Conservation (phyloP, 2,888 invertebrate species). For the Troides aeacus region DNA sequence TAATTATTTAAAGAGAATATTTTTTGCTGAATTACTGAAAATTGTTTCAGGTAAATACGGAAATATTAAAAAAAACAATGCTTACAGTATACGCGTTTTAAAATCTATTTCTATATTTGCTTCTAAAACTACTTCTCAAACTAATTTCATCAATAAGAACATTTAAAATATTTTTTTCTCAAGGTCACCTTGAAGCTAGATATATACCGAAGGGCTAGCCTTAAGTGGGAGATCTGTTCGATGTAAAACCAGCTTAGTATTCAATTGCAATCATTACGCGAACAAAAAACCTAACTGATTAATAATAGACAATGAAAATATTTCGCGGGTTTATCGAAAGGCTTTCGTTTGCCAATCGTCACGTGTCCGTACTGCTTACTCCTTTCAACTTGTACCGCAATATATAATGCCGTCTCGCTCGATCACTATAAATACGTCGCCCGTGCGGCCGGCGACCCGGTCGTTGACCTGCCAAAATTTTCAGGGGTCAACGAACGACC, state of each 20-base stretch:
- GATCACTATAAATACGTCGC: slow-evolving; percentile 47
- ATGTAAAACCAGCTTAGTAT: background rate
- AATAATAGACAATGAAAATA: slow-evolving; percentile 42
- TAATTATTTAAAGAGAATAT: too few species aligned
- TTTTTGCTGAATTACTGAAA: too few species aligned
- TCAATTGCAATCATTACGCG: background rate
- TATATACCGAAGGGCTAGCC: background rate
- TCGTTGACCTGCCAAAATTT: slow-evolving; percentile 65
- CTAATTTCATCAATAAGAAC: too few species aligned
- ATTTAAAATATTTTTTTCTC: background rate
- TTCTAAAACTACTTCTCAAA: too few species aligned
- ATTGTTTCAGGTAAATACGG: too few species aligned
- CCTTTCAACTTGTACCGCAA: slow-evolving; percentile 9
- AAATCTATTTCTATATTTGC: too few species aligned
- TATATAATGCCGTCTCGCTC: slow-evolving; percentile 34
- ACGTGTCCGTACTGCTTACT: slow-evolving; percentile 38
- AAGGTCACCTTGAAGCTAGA: background rate
- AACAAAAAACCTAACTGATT: slow-evolving; percentile 35
- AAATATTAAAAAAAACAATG: too few species aligned
- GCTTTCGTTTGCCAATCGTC: slow-evolving; percentile 40
- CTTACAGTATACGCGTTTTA: too few species aligned
- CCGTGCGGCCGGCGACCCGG: slow-evolving; percentile 58
- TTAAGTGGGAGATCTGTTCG: background rate
- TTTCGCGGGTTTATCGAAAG: slow-evolving; percentile 38
- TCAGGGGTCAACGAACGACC: slow-evolving; percentile 65